phyloP scores from a whole-genome alignment of 2,113 vertebrate species.

The Laticauda laticaudata region DNA sequence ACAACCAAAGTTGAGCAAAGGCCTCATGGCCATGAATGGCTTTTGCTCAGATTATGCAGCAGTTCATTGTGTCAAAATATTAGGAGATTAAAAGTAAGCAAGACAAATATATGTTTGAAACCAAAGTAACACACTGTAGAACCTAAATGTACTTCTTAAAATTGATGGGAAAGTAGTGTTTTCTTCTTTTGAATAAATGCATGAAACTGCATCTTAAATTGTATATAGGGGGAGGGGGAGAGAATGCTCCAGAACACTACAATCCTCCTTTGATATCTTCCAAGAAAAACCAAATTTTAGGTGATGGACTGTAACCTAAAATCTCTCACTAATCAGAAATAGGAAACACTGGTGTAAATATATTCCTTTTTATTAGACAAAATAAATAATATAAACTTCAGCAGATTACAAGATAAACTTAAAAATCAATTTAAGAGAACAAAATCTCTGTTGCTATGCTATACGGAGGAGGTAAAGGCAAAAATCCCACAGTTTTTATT shows the following conservation, averaged over 20 bases:
- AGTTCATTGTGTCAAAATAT: too few relatives aligned
- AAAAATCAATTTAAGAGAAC: neutral
- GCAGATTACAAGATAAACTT: neutral
- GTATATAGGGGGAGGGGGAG: neutral
- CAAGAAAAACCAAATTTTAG: neutral
- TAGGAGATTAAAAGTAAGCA: neutral
- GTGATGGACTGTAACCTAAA: neutral
- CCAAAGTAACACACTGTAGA: neutral
- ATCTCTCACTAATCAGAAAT: neutral
- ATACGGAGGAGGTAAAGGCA: too few relatives aligned
- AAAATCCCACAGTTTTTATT: neutral
- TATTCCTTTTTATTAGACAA: neutral
- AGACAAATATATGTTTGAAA: neutral
- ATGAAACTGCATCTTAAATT: neutral
- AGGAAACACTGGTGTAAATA: too few relatives aligned
- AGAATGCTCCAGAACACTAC: neutral
- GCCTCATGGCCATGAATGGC: too few relatives aligned
- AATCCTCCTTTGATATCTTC: neutral
- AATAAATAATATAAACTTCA: neutral
- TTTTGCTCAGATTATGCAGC: too few relatives aligned
- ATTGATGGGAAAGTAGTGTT: neutral
- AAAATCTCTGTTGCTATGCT: neutral
- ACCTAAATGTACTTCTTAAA: neutral
- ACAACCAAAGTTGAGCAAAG: too few relatives aligned
- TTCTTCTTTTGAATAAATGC: neutral